Evolutionary conservation across 2,113 vertebrate genomes (phyloP).

Genomic region (Dendrocopos noguchii): DNA sequence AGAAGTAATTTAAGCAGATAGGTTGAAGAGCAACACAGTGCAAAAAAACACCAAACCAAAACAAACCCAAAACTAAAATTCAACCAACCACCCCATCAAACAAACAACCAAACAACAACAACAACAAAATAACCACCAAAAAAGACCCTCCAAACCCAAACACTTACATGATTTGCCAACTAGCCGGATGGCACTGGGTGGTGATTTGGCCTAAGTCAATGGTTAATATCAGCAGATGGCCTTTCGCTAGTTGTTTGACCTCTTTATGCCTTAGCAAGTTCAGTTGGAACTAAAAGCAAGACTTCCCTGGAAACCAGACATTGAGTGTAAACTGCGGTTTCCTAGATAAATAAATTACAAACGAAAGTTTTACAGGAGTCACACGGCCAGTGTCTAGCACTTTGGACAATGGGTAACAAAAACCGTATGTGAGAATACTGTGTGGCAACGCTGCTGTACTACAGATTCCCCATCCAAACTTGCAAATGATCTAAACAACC

Average conservation of each 20-base stretch:
- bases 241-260: conserved; percentile 39
- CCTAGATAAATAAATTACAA: conserved; percentile 77
- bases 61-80: neutral
- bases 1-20: neutral
- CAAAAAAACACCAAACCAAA: neutral
- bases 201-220: conserved; percentile 8
- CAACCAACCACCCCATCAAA: no score
- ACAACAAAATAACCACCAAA: neutral
- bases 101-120: neutral
- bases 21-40: neutral
- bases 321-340: conserved; percentile 74
- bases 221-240: conserved; percentile 36
- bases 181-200: neutral
- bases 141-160: neutral
- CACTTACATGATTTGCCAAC: neutral
- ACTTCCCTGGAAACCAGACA: conserved; percentile 73
- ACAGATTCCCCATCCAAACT: conserved; percentile 18
- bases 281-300: conserved; percentile 64
- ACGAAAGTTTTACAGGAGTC: conserved; percentile 61
- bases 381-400: conserved; percentile 61
- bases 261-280: conserved; percentile 43
- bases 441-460: conserved; percentile 53
- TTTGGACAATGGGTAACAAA: conserved; percentile 63
- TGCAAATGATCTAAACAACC: conserved; percentile 7
- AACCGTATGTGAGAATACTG: conserved; percentile 34